Percentiles rank a stretch among this genome's conserved stretches.
Evolutionary conservation across 2,797 vertebrate genomes (phyloP).

Genomic region (Chromis chromis): DNA sequence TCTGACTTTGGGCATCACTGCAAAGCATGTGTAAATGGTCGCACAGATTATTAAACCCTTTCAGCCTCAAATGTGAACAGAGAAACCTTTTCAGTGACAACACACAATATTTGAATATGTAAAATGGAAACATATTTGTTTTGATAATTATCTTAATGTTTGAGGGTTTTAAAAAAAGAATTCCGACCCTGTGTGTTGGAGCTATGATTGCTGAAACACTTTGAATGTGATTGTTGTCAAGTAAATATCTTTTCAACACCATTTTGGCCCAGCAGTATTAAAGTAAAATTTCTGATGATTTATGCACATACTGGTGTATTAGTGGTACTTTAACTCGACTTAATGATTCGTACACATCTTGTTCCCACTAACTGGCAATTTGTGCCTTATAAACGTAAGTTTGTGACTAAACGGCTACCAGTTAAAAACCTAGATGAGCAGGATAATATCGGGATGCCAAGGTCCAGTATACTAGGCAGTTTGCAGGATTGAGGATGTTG

Average conservation of each 20-base stretch:
- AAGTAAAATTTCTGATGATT: not conserved
- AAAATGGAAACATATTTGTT: not conserved
- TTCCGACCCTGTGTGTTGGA: too few relatives aligned
- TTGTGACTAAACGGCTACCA: too few relatives aligned
- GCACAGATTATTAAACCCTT: conserved; percentile 50
- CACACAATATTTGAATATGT: conserved; percentile 14
- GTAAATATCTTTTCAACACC: not conserved
- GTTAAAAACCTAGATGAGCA: too few relatives aligned
- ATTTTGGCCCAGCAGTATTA: not conserved
- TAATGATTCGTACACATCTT: too few relatives aligned
- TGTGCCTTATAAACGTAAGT: too few relatives aligned
- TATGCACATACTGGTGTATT: too few relatives aligned
- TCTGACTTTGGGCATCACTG: conserved; percentile 55
- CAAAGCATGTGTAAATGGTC: conserved; percentile 68
- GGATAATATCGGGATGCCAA: too few relatives aligned
- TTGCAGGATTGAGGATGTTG: too few relatives aligned
- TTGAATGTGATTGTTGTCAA: not conserved
- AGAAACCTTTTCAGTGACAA: conserved; percentile 81
- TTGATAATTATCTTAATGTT: not conserved
- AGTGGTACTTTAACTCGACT: too few relatives aligned
- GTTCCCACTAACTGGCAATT: too few relatives aligned
- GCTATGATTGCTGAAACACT: not conserved
- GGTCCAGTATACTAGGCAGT: too few relatives aligned
- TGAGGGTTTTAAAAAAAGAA: too few relatives aligned
- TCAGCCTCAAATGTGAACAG: conserved; percentile 71